Evolutionary conservation across 2,797 vertebrate genomes (phyloP).

Genomic region (Myripristis jacobus): DNA sequence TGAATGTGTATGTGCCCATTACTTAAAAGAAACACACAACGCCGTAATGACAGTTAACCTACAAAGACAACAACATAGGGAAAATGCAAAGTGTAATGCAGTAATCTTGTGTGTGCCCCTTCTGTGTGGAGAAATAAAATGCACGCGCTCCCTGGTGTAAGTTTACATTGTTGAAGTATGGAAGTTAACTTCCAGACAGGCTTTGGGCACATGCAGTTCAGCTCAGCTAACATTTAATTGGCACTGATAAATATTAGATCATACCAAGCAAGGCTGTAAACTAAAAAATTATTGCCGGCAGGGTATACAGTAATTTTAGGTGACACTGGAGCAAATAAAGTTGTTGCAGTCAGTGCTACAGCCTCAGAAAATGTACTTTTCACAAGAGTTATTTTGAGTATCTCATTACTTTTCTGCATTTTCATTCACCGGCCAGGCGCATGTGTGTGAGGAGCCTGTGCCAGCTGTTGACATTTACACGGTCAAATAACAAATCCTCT

Average conservation of each 20-base stretch:
- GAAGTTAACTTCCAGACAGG: too few species aligned
- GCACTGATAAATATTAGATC: not conserved
- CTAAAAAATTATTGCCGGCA: too few species aligned
- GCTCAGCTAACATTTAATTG: not conserved
- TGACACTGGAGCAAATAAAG: not conserved
- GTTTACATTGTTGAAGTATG: too few species aligned
- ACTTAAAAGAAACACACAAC: not conserved
- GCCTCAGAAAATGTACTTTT: not conserved
- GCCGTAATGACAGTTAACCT: not conserved
- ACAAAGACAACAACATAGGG: not conserved
- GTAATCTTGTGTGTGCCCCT: too few species aligned
- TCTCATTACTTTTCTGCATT: not conserved
- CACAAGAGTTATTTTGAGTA: not conserved
- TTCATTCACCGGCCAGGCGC: not conserved
- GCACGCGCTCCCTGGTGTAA: too few species aligned
- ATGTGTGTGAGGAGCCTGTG: slow-evolving; percentile 4
- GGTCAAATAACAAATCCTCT: slow-evolving; percentile 11
- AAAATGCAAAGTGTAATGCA: not conserved
- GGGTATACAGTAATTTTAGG: not conserved
- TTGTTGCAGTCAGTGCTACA: not conserved
- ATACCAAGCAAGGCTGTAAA: not conserved
- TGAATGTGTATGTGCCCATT: not conserved
- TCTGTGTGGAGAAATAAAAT: too few species aligned
- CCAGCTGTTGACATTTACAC: slow-evolving; percentile 26
- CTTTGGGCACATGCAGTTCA: not conserved